These are phyloP conservation scores for Melanotaenia trifasciata DNA, from an alignment of 2,797 vertebrate genomes.

Conservation along the genomic window DNA sequence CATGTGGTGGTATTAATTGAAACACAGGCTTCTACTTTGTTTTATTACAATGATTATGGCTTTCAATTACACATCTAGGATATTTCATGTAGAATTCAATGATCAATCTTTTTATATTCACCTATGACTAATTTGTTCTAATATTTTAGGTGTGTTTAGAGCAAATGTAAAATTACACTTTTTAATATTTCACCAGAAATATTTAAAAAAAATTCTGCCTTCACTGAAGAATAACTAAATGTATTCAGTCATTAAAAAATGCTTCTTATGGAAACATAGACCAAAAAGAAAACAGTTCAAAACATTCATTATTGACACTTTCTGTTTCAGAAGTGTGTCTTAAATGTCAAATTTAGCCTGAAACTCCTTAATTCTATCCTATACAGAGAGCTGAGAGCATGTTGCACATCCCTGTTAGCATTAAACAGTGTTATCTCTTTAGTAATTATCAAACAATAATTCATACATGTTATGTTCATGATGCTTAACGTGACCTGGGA, in stretches of 20 bases:
- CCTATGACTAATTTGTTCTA: not conserved
- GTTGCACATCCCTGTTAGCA: not conserved
- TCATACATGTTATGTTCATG: not conserved
- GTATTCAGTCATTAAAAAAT: not conserved
- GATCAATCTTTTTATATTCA: not conserved
- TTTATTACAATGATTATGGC: constrained; percentile 13
- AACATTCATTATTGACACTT: not conserved
- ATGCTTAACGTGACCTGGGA: constrained; percentile 6
- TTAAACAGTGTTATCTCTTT: not conserved
- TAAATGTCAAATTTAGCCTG: not conserved
- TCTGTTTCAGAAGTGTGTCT: not conserved
- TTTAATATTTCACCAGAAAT: not conserved
- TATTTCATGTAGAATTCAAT: constrained; percentile 3
- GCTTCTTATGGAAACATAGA: not conserved
- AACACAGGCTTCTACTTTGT: constrained; percentile 10
- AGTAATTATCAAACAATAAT: not conserved
- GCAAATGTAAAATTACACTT: not conserved
- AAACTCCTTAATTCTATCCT: not conserved
- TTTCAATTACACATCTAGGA: not conserved
- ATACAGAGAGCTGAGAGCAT: not conserved
- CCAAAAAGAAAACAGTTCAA: not conserved
- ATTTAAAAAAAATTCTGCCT: not conserved
- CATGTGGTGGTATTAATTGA: constrained; percentile 11
- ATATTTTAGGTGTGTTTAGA: not conserved
- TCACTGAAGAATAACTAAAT: not conserved